phyloP scores from a whole-genome alignment of 2,797 vertebrate genomes.

The Morus bassanus region DNA sequence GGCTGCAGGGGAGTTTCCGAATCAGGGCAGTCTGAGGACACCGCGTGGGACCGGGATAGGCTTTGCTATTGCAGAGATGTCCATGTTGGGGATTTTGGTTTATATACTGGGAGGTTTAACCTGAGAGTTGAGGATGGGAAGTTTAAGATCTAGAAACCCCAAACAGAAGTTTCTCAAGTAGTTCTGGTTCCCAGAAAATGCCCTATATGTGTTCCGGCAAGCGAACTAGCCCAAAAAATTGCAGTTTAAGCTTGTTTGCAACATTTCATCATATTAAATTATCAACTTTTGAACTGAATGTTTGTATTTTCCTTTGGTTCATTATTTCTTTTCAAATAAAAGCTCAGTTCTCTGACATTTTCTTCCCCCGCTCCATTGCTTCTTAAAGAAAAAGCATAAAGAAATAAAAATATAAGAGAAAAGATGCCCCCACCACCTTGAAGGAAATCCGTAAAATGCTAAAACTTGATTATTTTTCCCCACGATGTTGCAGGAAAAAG shows the following conservation, averaged over 20 bases:
- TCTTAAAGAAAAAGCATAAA: not conserved
- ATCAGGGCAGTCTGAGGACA: accelerated
- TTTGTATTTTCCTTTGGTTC: not conserved
- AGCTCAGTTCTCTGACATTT: not conserved
- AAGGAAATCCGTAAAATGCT: not conserved
- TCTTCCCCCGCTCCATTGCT: not conserved
- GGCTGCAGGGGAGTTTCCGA: not conserved
- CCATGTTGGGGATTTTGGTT: not conserved
- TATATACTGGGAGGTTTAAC: not conserved
- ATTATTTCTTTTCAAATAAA: not conserved
- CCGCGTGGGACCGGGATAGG: accelerated
- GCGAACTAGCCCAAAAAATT: not conserved
- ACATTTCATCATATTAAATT: not conserved
- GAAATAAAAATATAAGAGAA: not conserved
- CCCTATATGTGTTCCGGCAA: not conserved
- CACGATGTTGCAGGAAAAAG: accelerated
- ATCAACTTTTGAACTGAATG: not conserved
- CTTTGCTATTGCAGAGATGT: not conserved
- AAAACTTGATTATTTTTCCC: not conserved
- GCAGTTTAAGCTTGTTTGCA: not conserved
- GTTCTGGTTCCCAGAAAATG: not conserved
- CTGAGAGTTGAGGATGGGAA: not conserved
- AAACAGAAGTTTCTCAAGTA: not conserved
- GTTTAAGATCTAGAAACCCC: not conserved
- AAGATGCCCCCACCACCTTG: not conserved